Evolutionary conservation across 2,797 vertebrate species (phyloP), one percentile per base, ranked within the genome.

Genomic region (Parauchenoglanis ngamensis): DNA sequence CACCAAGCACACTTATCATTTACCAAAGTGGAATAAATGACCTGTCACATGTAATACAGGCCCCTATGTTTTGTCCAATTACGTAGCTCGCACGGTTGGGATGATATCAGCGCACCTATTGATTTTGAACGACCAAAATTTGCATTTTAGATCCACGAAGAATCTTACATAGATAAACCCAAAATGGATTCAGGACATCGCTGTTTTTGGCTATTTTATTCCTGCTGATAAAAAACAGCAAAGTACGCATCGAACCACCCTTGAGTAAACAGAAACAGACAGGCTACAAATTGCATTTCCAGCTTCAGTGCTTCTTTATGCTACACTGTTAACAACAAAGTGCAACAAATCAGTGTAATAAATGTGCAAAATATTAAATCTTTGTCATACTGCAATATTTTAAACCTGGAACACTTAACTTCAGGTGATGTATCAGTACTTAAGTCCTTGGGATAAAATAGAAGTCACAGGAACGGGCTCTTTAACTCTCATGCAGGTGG

Each of bases 1-100:
- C 94, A 93, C 95, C 95, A 93, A 94, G 94, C 95, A 95, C 92
- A 90, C 94, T 96, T 87, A 95, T 95, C 95, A 96, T 96, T 97
- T 96, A 95, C 94, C 94, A 96, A 98, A 98, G 97, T 97, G 96
- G 96, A 96, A 98, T 98, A 97, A 98, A 99, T 97, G 96, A 96
- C 92, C 97, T 98, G 97, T 98, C 97, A 92, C 91, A 94, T 91
- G 93, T 93, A 97, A 98, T 98, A 96, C 96, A 94, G 94, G 93
- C 93, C 93, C 93, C 95, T 95, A 96, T 97, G 96, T 94, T 95
- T 98, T 97, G 96, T 95, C 96, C 96, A 97, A 96, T 97, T 98
- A 97, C 95, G 94, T 77, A 78, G 28, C 72, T 79, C 77, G 52
- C 70, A 21, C 25, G 81, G 40, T 59, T 82, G 84, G 86, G 87